A percentile compares a stretch with the other conserved stretches of the same genome.
Conservation (phyloP, 2,888 invertebrate genomes). For the Amphiduros pacificus region DNA sequence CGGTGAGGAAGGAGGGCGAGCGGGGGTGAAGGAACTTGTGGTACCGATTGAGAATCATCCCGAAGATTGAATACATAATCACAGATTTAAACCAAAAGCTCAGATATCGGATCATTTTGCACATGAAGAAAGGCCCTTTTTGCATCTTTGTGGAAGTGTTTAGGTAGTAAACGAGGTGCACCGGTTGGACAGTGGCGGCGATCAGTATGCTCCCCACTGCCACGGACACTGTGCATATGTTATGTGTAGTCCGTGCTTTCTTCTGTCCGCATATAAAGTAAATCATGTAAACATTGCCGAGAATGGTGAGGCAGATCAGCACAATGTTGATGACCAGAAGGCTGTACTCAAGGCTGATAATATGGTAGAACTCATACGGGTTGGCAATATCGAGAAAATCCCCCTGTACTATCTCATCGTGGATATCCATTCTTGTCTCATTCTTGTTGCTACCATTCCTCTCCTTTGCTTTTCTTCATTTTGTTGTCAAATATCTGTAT, state of each 20-base stretch:
- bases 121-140: conserved; percentile 17
- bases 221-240: conserved; percentile 25
- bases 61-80: conserved; percentile 24
- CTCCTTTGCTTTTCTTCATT: too few relatives aligned
- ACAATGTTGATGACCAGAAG: conserved; percentile 10
- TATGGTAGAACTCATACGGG: too few relatives aligned
- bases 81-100: conserved; percentile 26
- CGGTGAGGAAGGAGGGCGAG: conserved; percentile 20
- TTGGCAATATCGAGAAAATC: too few relatives aligned
- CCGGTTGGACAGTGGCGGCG: conserved; percentile 14
- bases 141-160: background rate
- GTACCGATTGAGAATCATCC: conserved; percentile 24
- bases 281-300: conserved; percentile 14
- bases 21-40: conserved; percentile 1
- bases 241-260: conserved; percentile 16
- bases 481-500: too few relatives aligned
- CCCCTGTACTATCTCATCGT: too few relatives aligned
- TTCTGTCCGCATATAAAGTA: conserved; percentile 24
- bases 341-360: too few relatives aligned
- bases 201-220: conserved; percentile 17
- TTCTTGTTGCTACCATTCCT: too few relatives aligned
- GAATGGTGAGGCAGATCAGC: conserved; percentile 5
- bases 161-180: conserved; percentile 6
- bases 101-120: conserved; percentile 23
- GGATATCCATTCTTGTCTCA: too few relatives aligned